Evolutionary conservation across 2,888 invertebrate species (phyloP), one percentile per base, ranked within the genome.

Genomic region (Congeria kusceri): DNA sequence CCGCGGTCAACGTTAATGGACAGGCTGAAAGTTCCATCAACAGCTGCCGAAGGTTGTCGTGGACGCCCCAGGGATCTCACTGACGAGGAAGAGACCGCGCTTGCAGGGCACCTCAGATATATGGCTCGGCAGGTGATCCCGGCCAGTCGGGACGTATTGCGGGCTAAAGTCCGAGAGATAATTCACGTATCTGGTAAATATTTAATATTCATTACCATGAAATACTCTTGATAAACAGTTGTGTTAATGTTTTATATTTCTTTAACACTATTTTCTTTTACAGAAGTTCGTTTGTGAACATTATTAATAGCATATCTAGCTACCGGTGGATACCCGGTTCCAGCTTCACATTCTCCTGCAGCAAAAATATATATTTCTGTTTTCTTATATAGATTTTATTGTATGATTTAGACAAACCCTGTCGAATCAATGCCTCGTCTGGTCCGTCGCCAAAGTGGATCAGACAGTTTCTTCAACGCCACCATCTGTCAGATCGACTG

Each of bases 391-490:
- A n/a, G n/a, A n/a, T n/a, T n/a, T n/a, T n/a, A 39, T 32, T 32
- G 4, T 4, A 32, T 7, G 11, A 13, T 39, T 39, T 39, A 39
- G 39, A 39, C 39, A 39, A 39, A 39, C 15, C 39, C 39, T 39
- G 39, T 39, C 39, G 39, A 13, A 7, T 39, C 3, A 39, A 39
- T 15, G 13, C 13, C 39, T 13, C 39, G 39, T 3, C 9, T 23
- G 67, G 68, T 3, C 68, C 68, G 15, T 47, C 61, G 9, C 39
- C 47, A 7, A 61, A 61, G 20, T 69, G 68, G 61, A 46, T 69
- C 18, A 39, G 49, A 44, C 49, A 23, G 15, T 44, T 69, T n/a
- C 11, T 69, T 4, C 27, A 23, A 25, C 46, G 68, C 11, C 29
- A 69, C 61, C 1, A 20, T 11, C 28, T 69, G 29, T 46, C 59